phyloP scores from a whole-genome alignment of 2,113 vertebrate species.

The Sebastes schlegelii region DNA sequence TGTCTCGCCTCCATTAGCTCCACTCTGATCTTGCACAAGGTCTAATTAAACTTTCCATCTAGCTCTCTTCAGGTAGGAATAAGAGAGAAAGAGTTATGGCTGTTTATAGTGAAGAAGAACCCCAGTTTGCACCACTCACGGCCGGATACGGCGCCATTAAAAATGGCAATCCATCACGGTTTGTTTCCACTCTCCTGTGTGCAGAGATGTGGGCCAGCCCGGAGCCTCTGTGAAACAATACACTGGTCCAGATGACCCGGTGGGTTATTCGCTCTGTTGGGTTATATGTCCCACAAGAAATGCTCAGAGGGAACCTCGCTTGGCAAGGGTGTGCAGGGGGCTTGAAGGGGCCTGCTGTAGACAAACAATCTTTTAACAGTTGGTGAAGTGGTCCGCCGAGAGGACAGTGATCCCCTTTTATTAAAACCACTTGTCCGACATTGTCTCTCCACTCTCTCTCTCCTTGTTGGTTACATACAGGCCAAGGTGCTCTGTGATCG shows the following conservation, averaged over 20 bases:
- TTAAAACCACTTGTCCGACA: conserved; percentile 78
- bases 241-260: conserved; percentile 43
- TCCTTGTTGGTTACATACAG: conserved; percentile 57
- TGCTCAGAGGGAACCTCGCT: conserved; percentile 61
- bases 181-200: conserved; percentile 50
- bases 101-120: conserved; percentile 56
- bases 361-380: conserved; percentile 78
- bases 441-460: conserved; percentile 49
- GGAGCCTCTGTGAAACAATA: conserved; percentile 32
- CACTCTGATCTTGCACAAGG: conserved; percentile 67
- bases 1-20: conserved; percentile 62
- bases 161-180: conserved; percentile 52
- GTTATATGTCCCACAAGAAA: conserved; percentile 55
- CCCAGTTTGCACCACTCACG: conserved; percentile 30
- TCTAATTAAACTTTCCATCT: conserved; percentile 70
- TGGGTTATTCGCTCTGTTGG: conserved; percentile 56
- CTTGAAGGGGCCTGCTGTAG: conserved; percentile 59
- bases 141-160: conserved; percentile 40
- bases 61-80: conserved; percentile 56
- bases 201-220: conserved; percentile 16
- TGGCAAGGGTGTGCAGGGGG: conserved; percentile 55
- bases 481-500: conserved; percentile 72
- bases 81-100: conserved; percentile 39
- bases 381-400: conserved; percentile 77
- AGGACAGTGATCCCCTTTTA: conserved; percentile 77